Evolutionary conservation across 2,797 vertebrate genomes (phyloP).

Genomic region (Anguilla marmorata): DNA sequence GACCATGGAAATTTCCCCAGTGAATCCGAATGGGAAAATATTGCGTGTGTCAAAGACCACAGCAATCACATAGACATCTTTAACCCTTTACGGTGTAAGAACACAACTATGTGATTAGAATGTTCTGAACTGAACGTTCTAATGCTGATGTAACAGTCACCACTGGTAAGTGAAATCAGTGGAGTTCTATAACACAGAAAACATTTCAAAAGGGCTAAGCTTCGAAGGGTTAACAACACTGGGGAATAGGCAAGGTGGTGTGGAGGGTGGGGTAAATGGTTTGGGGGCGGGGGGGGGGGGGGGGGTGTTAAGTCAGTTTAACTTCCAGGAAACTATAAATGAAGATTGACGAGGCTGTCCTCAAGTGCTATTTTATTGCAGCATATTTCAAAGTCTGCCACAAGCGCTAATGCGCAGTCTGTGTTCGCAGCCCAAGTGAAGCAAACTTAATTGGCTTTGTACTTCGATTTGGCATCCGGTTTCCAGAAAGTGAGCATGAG

Average conservation of each 20-base stretch:
- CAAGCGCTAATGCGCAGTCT: conserved; percentile 20
- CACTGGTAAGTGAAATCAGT: too few relatives aligned
- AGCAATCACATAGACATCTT: neutral
- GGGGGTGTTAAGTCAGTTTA: neutral
- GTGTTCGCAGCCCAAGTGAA: neutral
- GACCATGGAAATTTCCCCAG: too few relatives aligned
- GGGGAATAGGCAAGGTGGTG: neutral
- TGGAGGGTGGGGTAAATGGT: neutral
- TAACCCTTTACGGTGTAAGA: too few relatives aligned
- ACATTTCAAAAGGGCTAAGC: too few relatives aligned
- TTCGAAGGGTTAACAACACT: neutral
- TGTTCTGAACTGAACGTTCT: too few relatives aligned
- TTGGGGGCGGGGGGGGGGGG: neutral
- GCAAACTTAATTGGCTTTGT: conserved; percentile 10
- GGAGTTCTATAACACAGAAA: too few relatives aligned
- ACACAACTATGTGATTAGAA: too few relatives aligned
- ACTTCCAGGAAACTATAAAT: conserved; percentile 26
- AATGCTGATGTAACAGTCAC: too few relatives aligned
- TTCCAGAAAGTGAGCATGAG: conserved; percentile 1
- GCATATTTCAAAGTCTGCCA: conserved; percentile 11
- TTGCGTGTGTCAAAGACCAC: neutral
- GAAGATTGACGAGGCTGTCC: conserved; percentile 11
- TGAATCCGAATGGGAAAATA: neutral
- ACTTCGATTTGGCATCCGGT: conserved; percentile 16
- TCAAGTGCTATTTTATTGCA: conserved; percentile 28